Conservation (phyloP, 2,888 invertebrate genomes). For the Diarsia dahlii region DNA sequence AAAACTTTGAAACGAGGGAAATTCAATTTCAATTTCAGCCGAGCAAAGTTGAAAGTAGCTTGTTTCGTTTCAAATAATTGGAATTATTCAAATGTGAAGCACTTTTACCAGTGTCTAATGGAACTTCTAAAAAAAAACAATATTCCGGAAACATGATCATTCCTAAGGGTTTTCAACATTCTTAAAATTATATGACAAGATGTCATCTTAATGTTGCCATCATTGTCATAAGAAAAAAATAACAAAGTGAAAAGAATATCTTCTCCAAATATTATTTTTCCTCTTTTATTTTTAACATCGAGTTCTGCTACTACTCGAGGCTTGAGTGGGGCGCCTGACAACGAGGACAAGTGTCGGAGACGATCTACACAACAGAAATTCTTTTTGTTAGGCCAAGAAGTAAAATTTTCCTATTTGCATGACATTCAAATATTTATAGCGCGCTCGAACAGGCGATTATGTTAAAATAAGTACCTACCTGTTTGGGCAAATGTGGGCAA, state of each 20-base stretch:
- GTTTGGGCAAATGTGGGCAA: constrained; percentile 29
- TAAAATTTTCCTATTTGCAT: constrained; percentile 67
- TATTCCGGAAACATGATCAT: background rate
- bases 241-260: constrained; percentile 53
- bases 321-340: constrained; percentile 71
- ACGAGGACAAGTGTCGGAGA: constrained; percentile 75
- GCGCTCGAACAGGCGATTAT: constrained; percentile 50
- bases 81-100: constrained; percentile 11
- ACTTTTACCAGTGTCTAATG: constrained; percentile 20
- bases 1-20: background rate
- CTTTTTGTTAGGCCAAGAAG: constrained; percentile 65
- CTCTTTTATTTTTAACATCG: constrained; percentile 72
- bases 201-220: constrained; percentile 14
- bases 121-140: background rate
- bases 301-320: constrained; percentile 65
- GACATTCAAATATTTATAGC: constrained; percentile 64
- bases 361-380: constrained; percentile 70
- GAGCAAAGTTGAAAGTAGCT: background rate
- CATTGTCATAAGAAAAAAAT: constrained; percentile 5
- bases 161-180: background rate
- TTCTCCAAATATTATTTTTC: constrained; percentile 64
- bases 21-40: background rate
- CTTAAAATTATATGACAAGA: background rate
- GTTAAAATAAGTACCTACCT: constrained; percentile 35
- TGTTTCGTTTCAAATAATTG: background rate